Evolutionary conservation across 53 echinoderm and acorn worm genomes (phyloP).

Genomic region (Crossaster papposus): DNA sequence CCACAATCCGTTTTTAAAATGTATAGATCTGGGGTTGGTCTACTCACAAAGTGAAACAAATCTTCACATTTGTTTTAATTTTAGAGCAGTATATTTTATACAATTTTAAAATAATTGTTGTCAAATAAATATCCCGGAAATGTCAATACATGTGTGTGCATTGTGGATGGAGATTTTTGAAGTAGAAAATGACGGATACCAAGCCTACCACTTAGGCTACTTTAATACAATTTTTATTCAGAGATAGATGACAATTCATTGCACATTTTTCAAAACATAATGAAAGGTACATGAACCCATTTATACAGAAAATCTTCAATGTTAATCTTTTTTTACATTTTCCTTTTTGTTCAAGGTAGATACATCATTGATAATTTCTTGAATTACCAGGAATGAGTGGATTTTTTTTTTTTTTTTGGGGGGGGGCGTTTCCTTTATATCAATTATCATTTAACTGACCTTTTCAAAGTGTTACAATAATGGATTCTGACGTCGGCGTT

Average conservation of each 20-base stretch:
- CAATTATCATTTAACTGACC: too few relatives aligned
- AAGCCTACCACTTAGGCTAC: neutral
- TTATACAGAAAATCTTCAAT: constrained; percentile 25
- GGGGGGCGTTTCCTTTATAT: too few relatives aligned
- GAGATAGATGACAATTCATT: constrained; percentile 4
- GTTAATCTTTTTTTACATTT: too few relatives aligned
- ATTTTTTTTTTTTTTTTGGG: too few relatives aligned
- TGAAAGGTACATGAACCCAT: constrained; percentile 15
- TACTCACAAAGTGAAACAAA: too few relatives aligned
- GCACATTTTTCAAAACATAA: constrained; percentile 31
- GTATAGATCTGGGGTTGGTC: too few relatives aligned
- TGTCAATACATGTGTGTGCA: neutral
- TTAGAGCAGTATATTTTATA: neutral
- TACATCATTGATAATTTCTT: too few relatives aligned
- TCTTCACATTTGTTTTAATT: neutral
- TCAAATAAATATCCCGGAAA: neutral
- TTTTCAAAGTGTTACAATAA: too few relatives aligned
- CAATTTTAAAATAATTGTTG: neutral
- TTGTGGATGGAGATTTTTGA: neutral
- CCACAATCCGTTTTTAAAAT: too few relatives aligned
- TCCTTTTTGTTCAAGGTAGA: too few relatives aligned
- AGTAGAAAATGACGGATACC: neutral
- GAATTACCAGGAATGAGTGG: too few relatives aligned
- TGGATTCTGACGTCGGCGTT: too few relatives aligned
- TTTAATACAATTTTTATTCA: neutral